Evolutionary conservation across 2,113 vertebrate genomes (phyloP), one percentile per base, ranked within the genome.

Genomic region (Odontophorus gujanensis): DNA sequence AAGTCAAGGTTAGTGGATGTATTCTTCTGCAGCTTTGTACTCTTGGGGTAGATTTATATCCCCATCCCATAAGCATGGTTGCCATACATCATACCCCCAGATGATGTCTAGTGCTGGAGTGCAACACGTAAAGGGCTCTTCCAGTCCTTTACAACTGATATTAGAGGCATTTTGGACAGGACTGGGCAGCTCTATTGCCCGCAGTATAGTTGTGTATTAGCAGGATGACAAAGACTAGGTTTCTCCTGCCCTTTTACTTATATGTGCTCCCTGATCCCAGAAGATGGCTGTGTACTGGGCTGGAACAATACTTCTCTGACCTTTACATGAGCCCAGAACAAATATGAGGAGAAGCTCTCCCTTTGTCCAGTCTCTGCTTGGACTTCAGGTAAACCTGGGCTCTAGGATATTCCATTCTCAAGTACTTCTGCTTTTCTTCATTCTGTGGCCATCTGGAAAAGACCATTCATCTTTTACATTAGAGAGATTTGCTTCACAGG

Each of bases 291-390:
- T 73, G 47, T 83, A 20, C 48, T 85, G 80, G 88, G 21, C 83
- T 72, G 68, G 82, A 78, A 91, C 91, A 77, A 11, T 47, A 65
- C 59, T 69, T 68, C 74, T 89, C 67, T 95, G 79, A 77, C 84
- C 63, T 89, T 92, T 80, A n/a, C 5, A 1, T 24, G 45, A 87
- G 75, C 55, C 38, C 11, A 15, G 42, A 91, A 55, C 34, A 83
- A 67, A 34, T 59, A 30, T 9, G n/a, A 67, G 45, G 45, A 86
- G 72, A 77, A 89, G 13, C 18, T 22, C 28, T 68, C 16, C 19
- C n/a, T 58, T 59, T 51, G 8, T 9, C 13, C 48, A 6, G 24
- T 53, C 15, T 25, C 30, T 89, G 36, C 19, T 82, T 87, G 50
- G 48, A 66, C 81, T 69, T 34, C 13, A 66, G 42, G 50, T 68